Percentiles rank a stretch among this genome's conserved stretches.
Evolutionary conservation across 2,113 vertebrate species (phyloP).

Genomic region (Dolichallabes microphthalmus): DNA sequence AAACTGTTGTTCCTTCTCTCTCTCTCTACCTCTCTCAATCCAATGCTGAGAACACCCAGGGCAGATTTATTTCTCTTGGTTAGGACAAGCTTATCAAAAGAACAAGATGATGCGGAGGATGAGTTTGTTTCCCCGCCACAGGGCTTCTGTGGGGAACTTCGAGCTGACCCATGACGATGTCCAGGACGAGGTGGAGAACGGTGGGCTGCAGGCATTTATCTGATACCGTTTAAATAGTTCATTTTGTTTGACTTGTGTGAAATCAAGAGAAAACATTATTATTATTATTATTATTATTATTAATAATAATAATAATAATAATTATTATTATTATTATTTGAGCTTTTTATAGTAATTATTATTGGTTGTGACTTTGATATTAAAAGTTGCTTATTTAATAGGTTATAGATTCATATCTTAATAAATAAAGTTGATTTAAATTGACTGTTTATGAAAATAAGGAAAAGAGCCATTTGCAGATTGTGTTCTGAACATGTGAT

Average conservation of each 20-base stretch:
- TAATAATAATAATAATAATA: no score
- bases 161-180: constrained; percentile 64
- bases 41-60: background rate
- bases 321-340: no score
- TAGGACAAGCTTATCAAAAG: constrained; percentile 62
- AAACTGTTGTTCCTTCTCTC: background rate
- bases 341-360: no score
- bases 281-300: background rate
- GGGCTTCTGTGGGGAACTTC: constrained; percentile 50
- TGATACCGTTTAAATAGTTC: background rate
- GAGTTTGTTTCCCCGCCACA: constrained; percentile 62
- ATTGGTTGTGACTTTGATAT: background rate
- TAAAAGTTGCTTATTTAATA: background rate
- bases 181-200: constrained; percentile 65
- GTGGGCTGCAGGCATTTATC: constrained; percentile 51
- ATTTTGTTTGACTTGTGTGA: background rate
- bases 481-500: background rate
- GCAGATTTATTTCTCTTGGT: background rate
- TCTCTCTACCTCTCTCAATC: background rate
- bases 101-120: constrained; percentile 60
- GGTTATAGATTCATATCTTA: background rate
- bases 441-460: background rate
- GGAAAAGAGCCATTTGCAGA: background rate
- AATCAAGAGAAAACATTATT: background rate
- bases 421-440: background rate